Evolutionary conservation across 2,113 vertebrate genomes (phyloP), one percentile per base, ranked within the genome.

Genomic region (Nesogale talazaci): DNA sequence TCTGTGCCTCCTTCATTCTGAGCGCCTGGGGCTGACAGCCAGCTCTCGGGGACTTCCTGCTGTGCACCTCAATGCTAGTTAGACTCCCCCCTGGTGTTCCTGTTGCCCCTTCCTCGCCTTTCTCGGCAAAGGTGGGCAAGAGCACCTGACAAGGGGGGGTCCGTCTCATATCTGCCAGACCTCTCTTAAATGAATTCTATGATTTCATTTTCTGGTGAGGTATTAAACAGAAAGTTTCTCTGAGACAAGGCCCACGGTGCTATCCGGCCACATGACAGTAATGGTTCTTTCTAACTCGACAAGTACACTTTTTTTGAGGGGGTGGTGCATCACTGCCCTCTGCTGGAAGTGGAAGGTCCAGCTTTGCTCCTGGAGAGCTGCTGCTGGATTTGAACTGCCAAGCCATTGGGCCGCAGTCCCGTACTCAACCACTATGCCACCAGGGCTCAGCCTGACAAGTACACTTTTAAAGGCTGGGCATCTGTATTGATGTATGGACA

Each of bases 1-100:
- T 42, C 9, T 11, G 78, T 63, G 3, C 56, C 65, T 75, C 46
- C 89, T 93, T 92, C 56, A n/a, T n/a, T 90, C 75, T 84, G 69
- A 93, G 40, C 57, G 92, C 89, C 83, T 57, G 46, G 92, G 88
- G 42, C 83, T 17, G 70, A 22, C 22, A 6, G 19, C 1, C 1
- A 84, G 65, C 40, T 83, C 52, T 42, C 77, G 88, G 42, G 80
- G 40, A 46, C 84, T 95, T 36, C 69, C 85, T 85, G 34, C 27
- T 72, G 36, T 84, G 76, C 78, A 29, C 91, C 91, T 85, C 90
- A 69, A 94, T 83, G 84, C n/a, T 86, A 40, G 22, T 34, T 92
- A 77, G 70, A 94, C 25, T 19, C 10, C 52, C 89, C 80, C 34
- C 36, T 6, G 36, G 38, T 81, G 10, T 75, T 93, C 59, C 20